Evolutionary conservation across 2,888 invertebrate genomes (phyloP).

Genomic region (Cheilosia vulpina): DNA sequence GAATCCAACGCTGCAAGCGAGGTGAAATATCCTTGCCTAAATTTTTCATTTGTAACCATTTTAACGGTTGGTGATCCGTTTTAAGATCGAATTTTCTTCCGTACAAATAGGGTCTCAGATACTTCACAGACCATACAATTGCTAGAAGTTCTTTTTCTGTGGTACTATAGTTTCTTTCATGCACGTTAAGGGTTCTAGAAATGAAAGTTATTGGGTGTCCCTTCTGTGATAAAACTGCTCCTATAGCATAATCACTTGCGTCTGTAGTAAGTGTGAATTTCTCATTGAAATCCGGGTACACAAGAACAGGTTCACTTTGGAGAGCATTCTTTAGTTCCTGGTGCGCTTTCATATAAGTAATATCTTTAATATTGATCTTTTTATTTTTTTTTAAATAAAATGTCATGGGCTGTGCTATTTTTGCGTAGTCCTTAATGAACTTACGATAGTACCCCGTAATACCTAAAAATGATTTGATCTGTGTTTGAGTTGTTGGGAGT

Average conservation of each 20-base stretch:
- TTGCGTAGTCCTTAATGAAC: slow-evolving; percentile 58
- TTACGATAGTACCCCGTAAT: slow-evolving; percentile 55
- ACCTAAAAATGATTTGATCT: slow-evolving; percentile 75
- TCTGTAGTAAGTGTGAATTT: slow-evolving; percentile 8
- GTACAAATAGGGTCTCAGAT: slow-evolving; percentile 19
- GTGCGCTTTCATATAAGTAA: not conserved
- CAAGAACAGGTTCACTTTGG: not conserved
- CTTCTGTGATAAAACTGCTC: slow-evolving; percentile 15
- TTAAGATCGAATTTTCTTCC: slow-evolving; percentile 23
- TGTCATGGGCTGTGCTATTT: slow-evolving; percentile 7
- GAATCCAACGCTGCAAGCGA: slow-evolving; percentile 8
- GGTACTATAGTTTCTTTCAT: slow-evolving; percentile 4
- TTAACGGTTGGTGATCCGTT: slow-evolving; percentile 21
- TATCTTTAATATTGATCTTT: slow-evolving; percentile 1
- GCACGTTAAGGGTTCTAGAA: slow-evolving; percentile 3
- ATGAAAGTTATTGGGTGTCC: not conserved
- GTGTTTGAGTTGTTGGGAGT: slow-evolving; percentile 75
- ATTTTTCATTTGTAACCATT: slow-evolving; percentile 7
- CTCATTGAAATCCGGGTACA: slow-evolving; percentile 2
- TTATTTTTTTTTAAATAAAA: not conserved
- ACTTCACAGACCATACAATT: slow-evolving; percentile 13
- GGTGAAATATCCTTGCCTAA: slow-evolving; percentile 11
- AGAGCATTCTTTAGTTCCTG: not conserved
- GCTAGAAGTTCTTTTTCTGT: slow-evolving; percentile 11
- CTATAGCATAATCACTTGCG: slow-evolving; percentile 10